phyloP scores from a whole-genome alignment of 2,888 invertebrate genomes.

The Gastrophysa polygoni region DNA sequence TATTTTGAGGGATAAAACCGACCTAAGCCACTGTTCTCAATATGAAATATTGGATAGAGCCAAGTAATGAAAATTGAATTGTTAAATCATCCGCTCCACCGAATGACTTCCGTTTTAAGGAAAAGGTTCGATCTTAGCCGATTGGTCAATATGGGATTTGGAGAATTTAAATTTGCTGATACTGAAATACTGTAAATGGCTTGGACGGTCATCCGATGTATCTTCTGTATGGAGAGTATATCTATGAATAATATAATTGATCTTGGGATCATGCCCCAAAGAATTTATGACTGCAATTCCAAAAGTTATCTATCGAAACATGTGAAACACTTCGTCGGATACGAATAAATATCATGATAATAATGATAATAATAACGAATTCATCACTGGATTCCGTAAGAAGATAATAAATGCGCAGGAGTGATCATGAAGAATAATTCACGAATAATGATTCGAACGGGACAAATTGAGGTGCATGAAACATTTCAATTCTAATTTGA shows the following conservation, averaged over 20 bases:
- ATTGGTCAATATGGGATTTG: conserved; percentile 56
- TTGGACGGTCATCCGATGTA: conserved; percentile 20
- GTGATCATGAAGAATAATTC: too few species aligned
- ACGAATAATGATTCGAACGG: too few species aligned
- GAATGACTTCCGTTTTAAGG: conserved; percentile 46
- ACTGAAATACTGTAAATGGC: conserved; percentile 54
- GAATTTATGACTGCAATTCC: not conserved
- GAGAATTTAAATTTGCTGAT: conserved; percentile 57
- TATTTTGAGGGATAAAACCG: conserved; percentile 19
- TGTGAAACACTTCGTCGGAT: too few species aligned
- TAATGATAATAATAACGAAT: too few species aligned
- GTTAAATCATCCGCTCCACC: conserved; percentile 47
- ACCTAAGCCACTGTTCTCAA: conserved; percentile 33
- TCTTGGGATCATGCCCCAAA: not conserved
- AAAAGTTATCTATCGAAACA: too few species aligned
- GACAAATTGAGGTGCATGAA: too few species aligned
- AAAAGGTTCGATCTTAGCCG: conserved; percentile 48
- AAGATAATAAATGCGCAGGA: too few species aligned
- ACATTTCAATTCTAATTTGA: too few species aligned
- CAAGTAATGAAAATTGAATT: conserved; percentile 49
- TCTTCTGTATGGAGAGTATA: not conserved
- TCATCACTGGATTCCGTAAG: too few species aligned
- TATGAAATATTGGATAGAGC: conserved; percentile 43
- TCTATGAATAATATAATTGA: conserved; percentile 10
- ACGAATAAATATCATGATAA: too few species aligned